A percentile compares a stretch with the other conserved stretches of the same genome.
Evolutionary conservation across 1,140 invertebrate genomes (phyloP).

Genomic region (Cydia splendana): DNA sequence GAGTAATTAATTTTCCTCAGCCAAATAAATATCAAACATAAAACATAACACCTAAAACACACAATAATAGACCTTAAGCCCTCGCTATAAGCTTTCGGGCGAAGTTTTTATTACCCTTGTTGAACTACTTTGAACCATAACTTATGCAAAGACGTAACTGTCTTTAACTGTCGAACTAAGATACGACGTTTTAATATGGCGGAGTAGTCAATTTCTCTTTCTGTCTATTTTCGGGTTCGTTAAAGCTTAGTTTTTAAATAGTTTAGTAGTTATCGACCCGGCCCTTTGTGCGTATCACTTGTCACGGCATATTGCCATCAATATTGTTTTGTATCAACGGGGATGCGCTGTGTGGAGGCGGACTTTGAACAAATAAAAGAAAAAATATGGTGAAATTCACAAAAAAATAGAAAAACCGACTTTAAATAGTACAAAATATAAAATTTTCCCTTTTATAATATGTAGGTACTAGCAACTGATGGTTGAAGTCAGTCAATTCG

Average conservation of each 20-base stretch:
- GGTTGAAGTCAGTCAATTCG: too few species aligned
- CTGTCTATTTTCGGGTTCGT: constrained; percentile 11
- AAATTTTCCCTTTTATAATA: too few species aligned
- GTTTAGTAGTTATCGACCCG: constrained; percentile 58
- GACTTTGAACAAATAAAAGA: neutral
- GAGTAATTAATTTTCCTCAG: neutral
- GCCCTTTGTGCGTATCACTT: constrained; percentile 53
- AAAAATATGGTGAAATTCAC: too few species aligned
- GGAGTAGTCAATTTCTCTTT: constrained; percentile 5
- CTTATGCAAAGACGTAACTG: neutral
- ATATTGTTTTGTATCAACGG: constrained; percentile 57
- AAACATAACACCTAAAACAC: neutral
- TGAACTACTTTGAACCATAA: neutral
- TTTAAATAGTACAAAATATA: too few species aligned
- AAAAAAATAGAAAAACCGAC: too few species aligned
- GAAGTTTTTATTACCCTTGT: neutral
- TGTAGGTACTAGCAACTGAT: too few species aligned
- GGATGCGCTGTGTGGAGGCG: constrained; percentile 44
- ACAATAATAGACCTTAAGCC: neutral
- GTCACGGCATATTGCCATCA: constrained; percentile 76
- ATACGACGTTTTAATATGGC: neutral
- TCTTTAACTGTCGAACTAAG: neutral
- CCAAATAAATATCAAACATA: neutral
- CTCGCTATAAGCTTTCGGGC: neutral
- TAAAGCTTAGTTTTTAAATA: constrained; percentile 35